phyloP scores from a whole-genome alignment of 2,888 invertebrate species.

The Pachycephus smyrnensis region DNA sequence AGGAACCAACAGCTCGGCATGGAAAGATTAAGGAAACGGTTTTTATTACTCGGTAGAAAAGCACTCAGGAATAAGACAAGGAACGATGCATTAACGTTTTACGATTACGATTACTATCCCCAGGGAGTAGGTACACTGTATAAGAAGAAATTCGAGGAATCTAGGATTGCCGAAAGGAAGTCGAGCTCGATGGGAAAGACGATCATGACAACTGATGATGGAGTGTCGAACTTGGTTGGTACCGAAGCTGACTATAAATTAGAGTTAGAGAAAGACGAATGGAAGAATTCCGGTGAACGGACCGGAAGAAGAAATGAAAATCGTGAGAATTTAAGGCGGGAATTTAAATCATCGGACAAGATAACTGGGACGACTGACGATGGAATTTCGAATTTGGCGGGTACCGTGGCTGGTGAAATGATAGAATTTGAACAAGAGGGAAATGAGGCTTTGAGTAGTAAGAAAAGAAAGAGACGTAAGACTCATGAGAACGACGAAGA shows the following conservation, averaged over 20 bases:
- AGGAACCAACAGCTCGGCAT: background rate
- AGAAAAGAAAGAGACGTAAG: background rate
- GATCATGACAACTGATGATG: conserved; percentile 4
- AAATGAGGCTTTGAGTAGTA: background rate
- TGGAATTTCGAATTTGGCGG: conserved; percentile 6
- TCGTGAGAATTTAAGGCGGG: background rate
- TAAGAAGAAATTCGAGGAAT: background rate
- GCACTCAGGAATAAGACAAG: background rate
- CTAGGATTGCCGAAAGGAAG: background rate
- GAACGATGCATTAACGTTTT: background rate
- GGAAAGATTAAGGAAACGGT: background rate
- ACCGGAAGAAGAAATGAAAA: background rate
- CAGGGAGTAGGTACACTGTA: background rate
- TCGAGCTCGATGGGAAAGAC: background rate
- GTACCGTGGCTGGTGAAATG: background rate
- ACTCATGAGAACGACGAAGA: background rate
- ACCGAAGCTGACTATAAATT: background rate
- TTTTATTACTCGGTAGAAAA: background rate
- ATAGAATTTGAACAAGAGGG: background rate
- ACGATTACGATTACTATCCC: background rate
- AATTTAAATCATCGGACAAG: background rate
- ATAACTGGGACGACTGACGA: background rate
- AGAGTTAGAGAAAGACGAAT: background rate
- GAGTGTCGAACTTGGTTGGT: background rate
- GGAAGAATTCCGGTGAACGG: background rate